Base-by-base conservation (phyloP, 2,888 invertebrate species). In the Seladonia tumulorum region DNA sequence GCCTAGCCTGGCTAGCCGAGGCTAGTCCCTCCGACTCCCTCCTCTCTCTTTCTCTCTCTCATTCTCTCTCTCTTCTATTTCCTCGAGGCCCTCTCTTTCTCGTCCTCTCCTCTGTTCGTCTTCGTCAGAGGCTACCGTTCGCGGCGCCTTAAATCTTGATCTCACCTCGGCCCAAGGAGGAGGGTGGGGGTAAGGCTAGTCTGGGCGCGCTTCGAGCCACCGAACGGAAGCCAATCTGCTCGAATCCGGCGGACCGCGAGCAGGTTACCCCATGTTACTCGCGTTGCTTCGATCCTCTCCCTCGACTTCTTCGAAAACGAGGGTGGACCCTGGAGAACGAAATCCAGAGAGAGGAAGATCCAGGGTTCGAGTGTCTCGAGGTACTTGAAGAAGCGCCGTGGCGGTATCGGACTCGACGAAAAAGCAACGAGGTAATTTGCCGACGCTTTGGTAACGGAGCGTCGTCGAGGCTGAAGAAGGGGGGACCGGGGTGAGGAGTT, bases 231-330 rank as follows among this genome's bases (percentile, higher is more conserved):
- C 93, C 94, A 94, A 94, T 94, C 94, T 94, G 94, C 93, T 94
- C 93, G 94, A 94, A 94, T 94, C 94, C 94, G 94, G 94, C 94
- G 93, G 93, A 94, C 94, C 93, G 94, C 94, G 94, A 94, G 93
- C 94, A 94, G 94, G 91, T 91, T 90, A 88, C 79, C 84, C 79
- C 79, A 80, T 73, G 86, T 90, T 90, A 60, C 81, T 75, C 72
- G 82, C 39, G 86, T 42, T 70, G 57, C 63, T 68, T 35, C 10
- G 53, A 68, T 57, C 35, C n/a, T n/a, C 78, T 47, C 60, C 47
- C 47, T 63, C 82, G 35, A 68, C 66, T 39, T 60, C 53, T 35
- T 68, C 68, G 35, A 22, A 18, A 22, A n/a, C 12, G 12, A 42
- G 70, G 42, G 70, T 42, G 63, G 14, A 7, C 7, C 7, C 18